Base-by-base conservation (phyloP, 2,113 vertebrate genomes). In the Larimichthys polyactis region DNA sequence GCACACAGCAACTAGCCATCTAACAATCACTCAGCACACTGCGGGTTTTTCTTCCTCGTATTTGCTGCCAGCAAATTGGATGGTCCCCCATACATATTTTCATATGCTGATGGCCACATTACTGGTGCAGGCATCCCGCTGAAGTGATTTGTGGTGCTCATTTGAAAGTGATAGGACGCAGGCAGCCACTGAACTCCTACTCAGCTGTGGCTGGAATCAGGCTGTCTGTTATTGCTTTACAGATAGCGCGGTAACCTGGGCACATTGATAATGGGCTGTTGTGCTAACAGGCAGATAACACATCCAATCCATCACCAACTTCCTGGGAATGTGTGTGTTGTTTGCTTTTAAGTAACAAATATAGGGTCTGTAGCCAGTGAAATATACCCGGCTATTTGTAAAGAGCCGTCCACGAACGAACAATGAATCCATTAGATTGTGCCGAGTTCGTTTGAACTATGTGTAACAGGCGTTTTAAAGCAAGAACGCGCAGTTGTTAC, bases 261-360 rank as follows among this genome's bases (percentile, higher is more conserved):
- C 90, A 91, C 87, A 87, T 82, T 94, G 90, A 88, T 94, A 95
- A 94, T 89, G 90, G 90, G 82, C 89, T 93, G 92, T 94, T 93
- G 93, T 89, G 93, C 93, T 94, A 94, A 95, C 92, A 93, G 86
- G 89, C 91, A 93, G 89, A 94, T 95, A 95, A 94, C 94, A 91
- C 93, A 84, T 89, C 77, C 88, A 84, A 94, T 93, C 87, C 88
- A 90, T 95, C 94, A 93, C 74, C 75, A 55, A 84, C 75, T 83
- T 74, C 49, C 70, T 71, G 40, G 8, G 85, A 79, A 84, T 83
- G 51, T 57, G 65, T 77, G 57, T 79, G 78, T 78, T 90, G 86
- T 91, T 85, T 81, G 71, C 92, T 91, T 92, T 93, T 71, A 92
- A 93, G 89, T 82, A 43, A 89, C 85, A 90, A 83, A 90, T 73